phyloP scores from a whole-genome alignment of 2,888 invertebrate species.

The Melinaea menophilus region DNA sequence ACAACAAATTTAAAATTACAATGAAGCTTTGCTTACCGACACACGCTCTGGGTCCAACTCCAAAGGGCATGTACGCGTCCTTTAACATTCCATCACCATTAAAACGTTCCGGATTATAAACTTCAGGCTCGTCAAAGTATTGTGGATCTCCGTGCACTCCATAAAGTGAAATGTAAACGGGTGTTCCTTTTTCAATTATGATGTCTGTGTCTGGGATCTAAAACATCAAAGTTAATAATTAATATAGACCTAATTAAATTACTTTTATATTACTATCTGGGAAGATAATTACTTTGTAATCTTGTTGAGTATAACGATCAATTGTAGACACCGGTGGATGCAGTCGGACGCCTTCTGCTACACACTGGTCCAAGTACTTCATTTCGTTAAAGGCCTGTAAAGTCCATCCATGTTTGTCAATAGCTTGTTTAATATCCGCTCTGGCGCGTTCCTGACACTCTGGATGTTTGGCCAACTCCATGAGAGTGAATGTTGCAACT shows the following conservation, averaged over 20 bases:
- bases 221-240: slow-evolving; percentile 2
- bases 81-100: slow-evolving; percentile 23
- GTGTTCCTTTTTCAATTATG: slow-evolving; percentile 36
- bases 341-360: slow-evolving; percentile 35
- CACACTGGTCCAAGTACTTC: slow-evolving; percentile 38
- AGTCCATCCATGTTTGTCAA: slow-evolving; percentile 35
- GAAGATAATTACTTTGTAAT: slow-evolving; percentile 29
- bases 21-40: slow-evolving; percentile 28
- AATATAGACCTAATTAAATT: no score
- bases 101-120: slow-evolving; percentile 30
- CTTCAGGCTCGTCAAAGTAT: slow-evolving; percentile 26
- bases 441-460: slow-evolving; percentile 30
- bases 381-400: slow-evolving; percentile 36
- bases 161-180: slow-evolving; percentile 36
- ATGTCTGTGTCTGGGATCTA: slow-evolving; percentile 35
- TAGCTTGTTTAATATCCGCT: slow-evolving; percentile 30
- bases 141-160: slow-evolving; percentile 35
- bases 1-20: not conserved
- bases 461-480: slow-evolving; percentile 36
- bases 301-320: slow-evolving; percentile 28
- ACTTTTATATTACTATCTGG: no score
- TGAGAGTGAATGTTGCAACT: slow-evolving; percentile 34
- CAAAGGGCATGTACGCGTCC: slow-evolving; percentile 32
- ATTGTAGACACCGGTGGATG: slow-evolving; percentile 37
- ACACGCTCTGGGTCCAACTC: slow-evolving; percentile 33